Percentiles rank a stretch among this genome's conserved stretches.
Evolutionary conservation across 2,113 vertebrate species (phyloP).

Genomic region (Oncorhynchus gorbuscha): DNA sequence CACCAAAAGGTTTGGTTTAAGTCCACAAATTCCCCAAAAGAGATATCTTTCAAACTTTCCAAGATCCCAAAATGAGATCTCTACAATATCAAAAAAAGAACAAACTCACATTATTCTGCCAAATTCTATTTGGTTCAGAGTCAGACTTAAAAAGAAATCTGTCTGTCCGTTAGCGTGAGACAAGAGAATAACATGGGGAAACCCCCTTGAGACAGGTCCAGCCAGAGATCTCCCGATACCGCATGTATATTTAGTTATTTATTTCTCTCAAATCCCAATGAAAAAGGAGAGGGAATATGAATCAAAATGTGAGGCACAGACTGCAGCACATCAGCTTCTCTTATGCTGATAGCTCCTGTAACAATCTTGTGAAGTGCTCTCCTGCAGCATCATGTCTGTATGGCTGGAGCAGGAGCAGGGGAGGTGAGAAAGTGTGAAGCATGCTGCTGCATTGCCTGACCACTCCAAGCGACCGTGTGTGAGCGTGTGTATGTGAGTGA

Average conservation of each 20-base stretch:
- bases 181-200: constrained; percentile 55
- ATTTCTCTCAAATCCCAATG: constrained; percentile 60
- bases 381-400: constrained; percentile 57
- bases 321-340: constrained; percentile 50
- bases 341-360: constrained; percentile 33
- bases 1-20: constrained; percentile 15
- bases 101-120: constrained; percentile 24
- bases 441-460: constrained; percentile 39
- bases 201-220: constrained; percentile 57
- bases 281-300: constrained; percentile 39
- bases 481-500: constrained; percentile 54
- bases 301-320: constrained; percentile 40
- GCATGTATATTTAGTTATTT: constrained; percentile 53
- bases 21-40: background rate
- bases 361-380: constrained; percentile 38
- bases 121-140: constrained; percentile 29
- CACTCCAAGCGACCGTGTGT: constrained; percentile 49
- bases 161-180: constrained; percentile 46
- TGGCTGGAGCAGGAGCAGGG: constrained; percentile 30
- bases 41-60: background rate
- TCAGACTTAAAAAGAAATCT: no score
- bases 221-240: constrained; percentile 66
- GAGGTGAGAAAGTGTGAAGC: constrained; percentile 50
- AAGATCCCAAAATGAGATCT: background rate
- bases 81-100: background rate